phyloP scores from a whole-genome alignment of 2,888 invertebrate species.

The Pyrocoelia pectoralis region DNA sequence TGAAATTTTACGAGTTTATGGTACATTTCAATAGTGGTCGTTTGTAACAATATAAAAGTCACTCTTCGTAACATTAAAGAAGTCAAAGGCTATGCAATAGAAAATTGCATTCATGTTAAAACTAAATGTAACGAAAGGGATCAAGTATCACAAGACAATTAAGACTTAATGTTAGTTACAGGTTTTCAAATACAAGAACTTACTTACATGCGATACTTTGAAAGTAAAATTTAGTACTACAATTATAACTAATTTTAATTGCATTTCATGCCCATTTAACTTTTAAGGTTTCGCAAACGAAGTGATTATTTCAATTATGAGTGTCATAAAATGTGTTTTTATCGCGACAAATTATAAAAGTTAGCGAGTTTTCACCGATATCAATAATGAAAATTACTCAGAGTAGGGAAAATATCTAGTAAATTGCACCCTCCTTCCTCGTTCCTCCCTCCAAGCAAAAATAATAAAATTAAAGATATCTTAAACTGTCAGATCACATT shows the following conservation, averaged over 20 bases:
- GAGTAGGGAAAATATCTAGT: slow-evolving; percentile 6
- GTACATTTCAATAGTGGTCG: no score
- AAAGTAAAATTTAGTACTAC: slow-evolving; percentile 11
- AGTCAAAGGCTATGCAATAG: no score
- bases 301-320: slow-evolving; percentile 15
- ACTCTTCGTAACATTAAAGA: no score
- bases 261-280: background rate
- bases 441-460: slow-evolving; percentile 40
- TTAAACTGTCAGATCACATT: slow-evolving; percentile 51
- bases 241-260: slow-evolving; percentile 6
- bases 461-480: slow-evolving; percentile 51
- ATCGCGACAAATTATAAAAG: background rate
- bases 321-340: slow-evolving; percentile 8
- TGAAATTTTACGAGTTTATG: no score
- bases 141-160: no score
- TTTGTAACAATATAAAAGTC: no score
- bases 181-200: no score
- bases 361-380: background rate
- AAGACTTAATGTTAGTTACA: no score
- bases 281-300: background rate
- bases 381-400: no score
- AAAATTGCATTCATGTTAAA: no score
- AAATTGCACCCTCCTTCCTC: no score
- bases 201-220: background rate
- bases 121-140: no score